Conservation (phyloP, 1,140 invertebrate species). For the Aphelenchoides avenae region DNA sequence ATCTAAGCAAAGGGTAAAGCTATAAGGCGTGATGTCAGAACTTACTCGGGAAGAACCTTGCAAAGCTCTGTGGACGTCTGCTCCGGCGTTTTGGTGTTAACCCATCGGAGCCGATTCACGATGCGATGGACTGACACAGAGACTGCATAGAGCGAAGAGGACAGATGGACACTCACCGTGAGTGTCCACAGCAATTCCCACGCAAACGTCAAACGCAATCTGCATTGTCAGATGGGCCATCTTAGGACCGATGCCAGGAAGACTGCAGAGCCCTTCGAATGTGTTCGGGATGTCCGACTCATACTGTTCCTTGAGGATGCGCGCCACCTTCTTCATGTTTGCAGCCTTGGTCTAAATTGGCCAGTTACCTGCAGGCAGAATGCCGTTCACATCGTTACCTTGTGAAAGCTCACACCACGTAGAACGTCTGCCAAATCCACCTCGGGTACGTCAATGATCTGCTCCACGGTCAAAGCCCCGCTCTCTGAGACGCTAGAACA, state of each 20-base stretch:
- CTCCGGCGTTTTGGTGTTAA: conserved; percentile 40
- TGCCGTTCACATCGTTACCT: conserved; percentile 2
- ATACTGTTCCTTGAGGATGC: conserved; percentile 28
- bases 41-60: conserved; percentile 34
- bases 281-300: conserved; percentile 37
- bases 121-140: conserved; percentile 28
- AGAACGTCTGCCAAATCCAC: conserved; percentile 24
- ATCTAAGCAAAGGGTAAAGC: conserved; percentile 18
- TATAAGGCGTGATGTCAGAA: neutral
- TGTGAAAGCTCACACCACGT: conserved; percentile 33
- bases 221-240: conserved; percentile 40
- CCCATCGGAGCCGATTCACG: conserved; percentile 32
- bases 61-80: conserved; percentile 26
- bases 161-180: conserved; percentile 15
- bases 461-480: conserved; percentile 30
- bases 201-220: conserved; percentile 31
- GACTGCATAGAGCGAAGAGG: neutral
- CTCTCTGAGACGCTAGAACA: conserved; percentile 31
- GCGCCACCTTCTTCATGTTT: conserved; percentile 26
- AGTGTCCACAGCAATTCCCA: conserved; percentile 44
- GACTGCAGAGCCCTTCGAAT: conserved; percentile 14
- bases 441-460: conserved; percentile 16
- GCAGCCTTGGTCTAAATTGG: conserved; percentile 35
- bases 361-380: neutral
- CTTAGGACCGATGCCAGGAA: conserved; percentile 41